Percentiles rank a stretch among this genome's conserved stretches.
These are phyloP conservation scores for Sinocyclocheilus rhinocerous DNA, from an alignment of 2,113 vertebrate genomes.

Conservation along the genomic window DNA sequence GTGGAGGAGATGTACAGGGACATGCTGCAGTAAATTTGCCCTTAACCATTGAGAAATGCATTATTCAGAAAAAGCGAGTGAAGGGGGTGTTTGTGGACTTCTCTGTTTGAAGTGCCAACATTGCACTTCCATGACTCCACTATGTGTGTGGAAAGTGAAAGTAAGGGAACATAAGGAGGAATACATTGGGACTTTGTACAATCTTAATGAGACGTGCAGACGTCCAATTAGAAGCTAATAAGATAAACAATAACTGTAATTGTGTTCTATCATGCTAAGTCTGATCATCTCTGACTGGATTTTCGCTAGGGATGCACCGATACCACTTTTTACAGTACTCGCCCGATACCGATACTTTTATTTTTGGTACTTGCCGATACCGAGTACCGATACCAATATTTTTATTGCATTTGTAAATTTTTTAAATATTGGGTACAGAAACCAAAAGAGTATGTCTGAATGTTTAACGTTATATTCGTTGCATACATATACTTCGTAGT, in stretches of 20 bases:
- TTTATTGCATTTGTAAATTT: no score
- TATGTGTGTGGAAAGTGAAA: background rate
- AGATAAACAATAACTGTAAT: constrained; percentile 17
- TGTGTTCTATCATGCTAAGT: background rate
- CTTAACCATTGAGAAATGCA: constrained; percentile 46
- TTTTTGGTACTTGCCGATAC: no score
- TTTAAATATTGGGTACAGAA: no score
- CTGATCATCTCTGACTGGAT: background rate
- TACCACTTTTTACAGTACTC: no score
- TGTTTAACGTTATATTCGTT: no score
- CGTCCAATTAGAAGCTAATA: background rate
- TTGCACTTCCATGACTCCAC: background rate
- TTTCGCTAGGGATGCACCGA: no score
- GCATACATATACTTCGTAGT: no score
- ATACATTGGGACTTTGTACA: background rate
- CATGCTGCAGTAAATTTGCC: constrained; percentile 49
- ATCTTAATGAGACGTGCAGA: background rate
- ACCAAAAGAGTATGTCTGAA: no score
- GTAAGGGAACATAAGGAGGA: background rate
- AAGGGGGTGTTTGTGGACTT: constrained; percentile 31
- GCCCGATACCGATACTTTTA: no score
- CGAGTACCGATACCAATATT: no score
- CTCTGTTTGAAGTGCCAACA: constrained; percentile 1
- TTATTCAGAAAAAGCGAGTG: constrained; percentile 5
- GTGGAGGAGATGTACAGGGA: constrained; percentile 43